These are phyloP conservation scores for Chrysolina haemoptera DNA, from an alignment of 2,888 invertebrate species.

Conservation along the genomic window DNA sequence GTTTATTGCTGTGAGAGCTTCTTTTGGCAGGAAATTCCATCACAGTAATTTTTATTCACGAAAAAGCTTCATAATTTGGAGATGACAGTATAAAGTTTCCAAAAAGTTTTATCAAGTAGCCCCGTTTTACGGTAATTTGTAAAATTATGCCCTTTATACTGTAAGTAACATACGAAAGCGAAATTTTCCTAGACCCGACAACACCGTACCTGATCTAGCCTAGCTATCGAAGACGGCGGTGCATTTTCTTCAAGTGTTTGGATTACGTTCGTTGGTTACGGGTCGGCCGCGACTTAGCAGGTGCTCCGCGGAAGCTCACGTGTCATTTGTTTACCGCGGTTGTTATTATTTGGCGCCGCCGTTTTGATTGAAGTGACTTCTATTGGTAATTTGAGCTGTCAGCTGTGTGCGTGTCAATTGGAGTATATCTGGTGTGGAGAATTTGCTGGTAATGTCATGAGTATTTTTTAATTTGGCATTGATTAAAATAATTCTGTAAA, in stretches of 20 bases:
- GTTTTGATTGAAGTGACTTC: slow-evolving; percentile 31
- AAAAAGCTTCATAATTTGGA: too few relatives aligned
- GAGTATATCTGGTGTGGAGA: neutral
- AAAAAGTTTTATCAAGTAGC: too few relatives aligned
- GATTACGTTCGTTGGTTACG: slow-evolving; percentile 43
- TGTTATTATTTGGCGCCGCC: slow-evolving; percentile 30
- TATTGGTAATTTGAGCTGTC: slow-evolving; percentile 26
- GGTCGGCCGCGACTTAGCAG: slow-evolving; percentile 37
- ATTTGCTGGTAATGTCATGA: slow-evolving; percentile 1
- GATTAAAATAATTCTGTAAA: neutral
- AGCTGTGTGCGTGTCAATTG: slow-evolving; percentile 24
- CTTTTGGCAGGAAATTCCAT: too few relatives aligned
- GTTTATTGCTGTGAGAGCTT: too few relatives aligned
- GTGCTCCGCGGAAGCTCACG: slow-evolving; percentile 46
- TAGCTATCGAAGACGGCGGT: slow-evolving; percentile 47
- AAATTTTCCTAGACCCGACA: slow-evolving; percentile 43
- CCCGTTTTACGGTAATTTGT: too few relatives aligned
- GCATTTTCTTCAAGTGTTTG: slow-evolving; percentile 52
- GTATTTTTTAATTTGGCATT: neutral
- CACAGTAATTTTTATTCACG: too few relatives aligned
- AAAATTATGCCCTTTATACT: too few relatives aligned
- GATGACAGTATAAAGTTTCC: too few relatives aligned
- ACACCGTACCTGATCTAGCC: slow-evolving; percentile 50
- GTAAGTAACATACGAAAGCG: too few relatives aligned
- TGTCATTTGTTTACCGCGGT: slow-evolving; percentile 47